phyloP scores from a whole-genome alignment of 2,888 invertebrate species.

The Branchellion lobata region DNA sequence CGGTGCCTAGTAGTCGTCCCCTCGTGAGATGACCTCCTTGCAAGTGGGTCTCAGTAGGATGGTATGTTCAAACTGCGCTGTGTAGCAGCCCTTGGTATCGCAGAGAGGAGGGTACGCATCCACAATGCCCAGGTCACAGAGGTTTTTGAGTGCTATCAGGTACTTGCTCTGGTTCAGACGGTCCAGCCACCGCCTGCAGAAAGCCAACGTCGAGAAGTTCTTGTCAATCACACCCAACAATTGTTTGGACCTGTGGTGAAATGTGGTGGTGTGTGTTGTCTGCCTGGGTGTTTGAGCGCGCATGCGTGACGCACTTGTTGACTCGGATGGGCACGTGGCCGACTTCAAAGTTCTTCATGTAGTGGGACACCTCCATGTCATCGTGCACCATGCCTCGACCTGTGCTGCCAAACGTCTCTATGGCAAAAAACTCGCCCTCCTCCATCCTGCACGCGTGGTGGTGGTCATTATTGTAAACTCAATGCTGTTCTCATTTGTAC shows the following conservation, averaged over 20 bases:
- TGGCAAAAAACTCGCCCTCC: slow-evolving; percentile 97
- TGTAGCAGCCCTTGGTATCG: slow-evolving; percentile 94
- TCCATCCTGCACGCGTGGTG: slow-evolving; percentile 57
- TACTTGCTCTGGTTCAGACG: slow-evolving; percentile 94
- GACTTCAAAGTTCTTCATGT: slow-evolving; percentile 97
- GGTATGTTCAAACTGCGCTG: slow-evolving; percentile 98
- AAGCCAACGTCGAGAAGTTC: slow-evolving; percentile 93
- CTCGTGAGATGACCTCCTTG: slow-evolving; percentile 95
- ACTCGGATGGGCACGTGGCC: slow-evolving; percentile 73
- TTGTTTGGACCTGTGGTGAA: slow-evolving; percentile 89
- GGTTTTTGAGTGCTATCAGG: slow-evolving; percentile 95
- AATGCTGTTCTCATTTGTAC: background rate
- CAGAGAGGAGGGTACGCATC: slow-evolving; percentile 97
- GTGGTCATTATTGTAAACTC: background rate
- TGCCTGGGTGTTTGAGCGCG: no score
- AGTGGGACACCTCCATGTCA: slow-evolving; percentile 98
- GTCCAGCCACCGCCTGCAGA: slow-evolving; percentile 98
- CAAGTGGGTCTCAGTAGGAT: slow-evolving; percentile 93
- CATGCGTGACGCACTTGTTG: slow-evolving; percentile 18
- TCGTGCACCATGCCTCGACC: slow-evolving; percentile 86
- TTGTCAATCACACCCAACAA: slow-evolving; percentile 89
- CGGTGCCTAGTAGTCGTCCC: slow-evolving; percentile 89
- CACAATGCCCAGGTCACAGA: slow-evolving; percentile 96
- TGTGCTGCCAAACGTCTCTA: slow-evolving; percentile 98
- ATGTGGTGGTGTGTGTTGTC: slow-evolving; percentile 73